phyloP scores from a whole-genome alignment of 2,797 vertebrate species.

The Bradypodion ventrale region DNA sequence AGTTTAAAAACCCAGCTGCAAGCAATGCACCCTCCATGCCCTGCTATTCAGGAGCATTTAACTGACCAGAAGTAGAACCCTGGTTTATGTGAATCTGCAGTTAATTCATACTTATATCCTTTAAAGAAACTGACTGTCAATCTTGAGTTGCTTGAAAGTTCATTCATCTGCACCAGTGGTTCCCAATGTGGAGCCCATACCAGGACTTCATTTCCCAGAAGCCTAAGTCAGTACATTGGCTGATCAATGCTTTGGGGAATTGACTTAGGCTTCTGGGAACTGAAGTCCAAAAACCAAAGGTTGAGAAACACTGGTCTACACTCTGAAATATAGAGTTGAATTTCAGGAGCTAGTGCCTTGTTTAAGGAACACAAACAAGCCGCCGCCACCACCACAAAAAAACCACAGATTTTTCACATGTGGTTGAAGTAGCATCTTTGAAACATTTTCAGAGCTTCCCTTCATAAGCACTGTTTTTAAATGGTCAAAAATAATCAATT shows the following conservation, averaged over 20 bases:
- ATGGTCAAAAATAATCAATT: rapidly evolving
- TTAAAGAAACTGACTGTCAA: too few species aligned
- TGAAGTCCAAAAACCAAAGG: too few species aligned
- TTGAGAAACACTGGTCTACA: too few species aligned
- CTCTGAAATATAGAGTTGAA: background rate
- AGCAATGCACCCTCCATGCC: background rate
- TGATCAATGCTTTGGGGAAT: too few species aligned
- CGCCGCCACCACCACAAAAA: too few species aligned
- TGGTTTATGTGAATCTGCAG: background rate
- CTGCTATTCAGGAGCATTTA: background rate
- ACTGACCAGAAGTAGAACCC: background rate
- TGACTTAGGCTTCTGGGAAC: too few species aligned
- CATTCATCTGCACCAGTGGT: too few species aligned
- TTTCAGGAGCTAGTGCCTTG: background rate
- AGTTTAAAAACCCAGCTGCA: background rate
- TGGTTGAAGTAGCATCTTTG: background rate
- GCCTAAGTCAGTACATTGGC: too few species aligned
- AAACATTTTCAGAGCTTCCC: background rate
- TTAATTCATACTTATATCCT: background rate
- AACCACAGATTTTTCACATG: background rate
- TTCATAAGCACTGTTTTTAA: background rate
- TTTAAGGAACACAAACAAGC: constrained; percentile 22
- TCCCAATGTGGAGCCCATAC: too few species aligned
- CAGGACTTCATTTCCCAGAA: too few species aligned
- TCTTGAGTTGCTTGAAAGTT: too few species aligned